phyloP scores from a whole-genome alignment of 1,140 invertebrate species.

The Trichonephila clavipes region DNA sequence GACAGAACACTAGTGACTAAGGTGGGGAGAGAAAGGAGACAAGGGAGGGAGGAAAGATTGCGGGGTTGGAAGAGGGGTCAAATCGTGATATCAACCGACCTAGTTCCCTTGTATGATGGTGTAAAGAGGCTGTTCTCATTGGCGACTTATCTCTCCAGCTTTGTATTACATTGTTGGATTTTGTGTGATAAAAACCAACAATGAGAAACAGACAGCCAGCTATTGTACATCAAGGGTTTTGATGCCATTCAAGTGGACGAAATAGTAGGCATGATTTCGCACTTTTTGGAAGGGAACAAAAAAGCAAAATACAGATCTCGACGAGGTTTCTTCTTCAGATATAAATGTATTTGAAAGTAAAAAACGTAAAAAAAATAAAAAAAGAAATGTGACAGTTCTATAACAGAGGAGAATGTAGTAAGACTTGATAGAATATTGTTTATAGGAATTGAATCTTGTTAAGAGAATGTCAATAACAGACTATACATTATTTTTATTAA shows the following conservation, averaged over 20 bases:
- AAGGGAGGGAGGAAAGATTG: slow-evolving; percentile 18
- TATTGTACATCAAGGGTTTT: not conserved
- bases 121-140: slow-evolving; percentile 14
- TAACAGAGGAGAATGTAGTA: no score
- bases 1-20: not conserved
- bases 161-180: slow-evolving; percentile 13
- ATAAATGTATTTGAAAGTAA: no score
- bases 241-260: not conserved
- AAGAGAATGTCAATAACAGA: no score
- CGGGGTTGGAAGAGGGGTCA: slow-evolving; percentile 65
- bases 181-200: not conserved
- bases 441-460: no score
- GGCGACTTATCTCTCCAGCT: slow-evolving; percentile 41
- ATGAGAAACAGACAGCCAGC: not conserved
- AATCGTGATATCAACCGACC: slow-evolving; percentile 74
- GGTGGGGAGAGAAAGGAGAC: not conserved
- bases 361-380: no score
- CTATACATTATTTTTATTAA: no score
- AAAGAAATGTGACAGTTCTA: no score
- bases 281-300: no score
- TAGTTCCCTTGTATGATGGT: slow-evolving; percentile 54
- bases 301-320: no score
- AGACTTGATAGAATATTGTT: no score
- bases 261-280: not conserved
- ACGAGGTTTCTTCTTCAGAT: no score